Evolutionary conservation across 2,888 invertebrate genomes (phyloP).

Genomic region (Physocephala rufipes): DNA sequence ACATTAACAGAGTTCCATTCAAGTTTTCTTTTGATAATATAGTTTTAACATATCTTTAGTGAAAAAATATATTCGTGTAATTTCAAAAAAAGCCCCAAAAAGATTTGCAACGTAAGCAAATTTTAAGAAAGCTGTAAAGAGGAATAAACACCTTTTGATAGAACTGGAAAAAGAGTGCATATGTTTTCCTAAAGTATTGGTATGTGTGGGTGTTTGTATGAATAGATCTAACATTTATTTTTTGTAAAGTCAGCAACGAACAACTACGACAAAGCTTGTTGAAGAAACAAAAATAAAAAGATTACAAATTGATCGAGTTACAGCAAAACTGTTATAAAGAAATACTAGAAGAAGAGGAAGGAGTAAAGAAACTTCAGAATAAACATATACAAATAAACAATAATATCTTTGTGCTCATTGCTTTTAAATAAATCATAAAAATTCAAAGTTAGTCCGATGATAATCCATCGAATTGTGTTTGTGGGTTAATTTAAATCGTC

Average conservation of each 20-base stretch:
- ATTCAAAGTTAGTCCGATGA: neutral
- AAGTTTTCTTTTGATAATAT: too few species aligned
- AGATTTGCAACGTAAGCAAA: too few species aligned
- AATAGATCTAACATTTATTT: neutral
- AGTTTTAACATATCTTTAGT: too few species aligned
- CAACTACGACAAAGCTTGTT: too few species aligned
- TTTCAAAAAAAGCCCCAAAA: too few species aligned
- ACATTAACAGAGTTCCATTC: too few species aligned
- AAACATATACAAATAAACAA: neutral
- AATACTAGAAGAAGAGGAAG: neutral
- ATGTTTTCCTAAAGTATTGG: too few species aligned
- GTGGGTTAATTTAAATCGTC: neutral
- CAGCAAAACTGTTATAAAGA: neutral
- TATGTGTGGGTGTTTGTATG: too few species aligned
- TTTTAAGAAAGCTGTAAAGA: too few species aligned
- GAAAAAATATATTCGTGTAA: too few species aligned
- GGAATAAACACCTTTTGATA: too few species aligned
- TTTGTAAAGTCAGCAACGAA: neutral
- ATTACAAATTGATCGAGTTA: neutral
- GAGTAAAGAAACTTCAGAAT: neutral
- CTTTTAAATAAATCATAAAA: neutral
- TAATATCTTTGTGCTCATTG: neutral
- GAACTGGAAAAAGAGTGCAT: too few species aligned
- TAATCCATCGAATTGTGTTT: conserved; percentile 31
- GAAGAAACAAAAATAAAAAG: neutral